Conservation (phyloP, 2,113 vertebrate genomes). For the Amphilophus citrinellus region DNA sequence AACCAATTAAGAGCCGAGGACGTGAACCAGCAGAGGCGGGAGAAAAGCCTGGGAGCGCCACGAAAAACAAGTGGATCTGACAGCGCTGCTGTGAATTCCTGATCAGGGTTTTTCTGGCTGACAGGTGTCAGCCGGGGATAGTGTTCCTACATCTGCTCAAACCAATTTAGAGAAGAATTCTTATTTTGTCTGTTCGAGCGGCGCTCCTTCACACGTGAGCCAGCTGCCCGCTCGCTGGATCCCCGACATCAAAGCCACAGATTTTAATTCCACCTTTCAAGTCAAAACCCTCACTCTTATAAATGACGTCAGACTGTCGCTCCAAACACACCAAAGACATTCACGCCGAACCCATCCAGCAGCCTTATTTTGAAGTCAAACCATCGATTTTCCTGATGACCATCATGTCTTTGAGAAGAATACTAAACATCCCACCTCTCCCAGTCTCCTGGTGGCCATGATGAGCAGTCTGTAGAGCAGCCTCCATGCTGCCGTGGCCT, state of each 20-base stretch:
- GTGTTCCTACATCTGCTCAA: slow-evolving; percentile 38
- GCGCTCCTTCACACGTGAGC: not conserved
- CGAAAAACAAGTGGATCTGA: slow-evolving; percentile 39
- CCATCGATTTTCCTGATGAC: not conserved
- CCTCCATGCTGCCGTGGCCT: slow-evolving; percentile 79
- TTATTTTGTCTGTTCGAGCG: slow-evolving; percentile 6
- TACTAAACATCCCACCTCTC: not conserved
- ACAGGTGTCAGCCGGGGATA: slow-evolving; percentile 58
- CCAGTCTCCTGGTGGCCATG: slow-evolving; percentile 66
- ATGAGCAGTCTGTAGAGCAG: slow-evolving; percentile 83
- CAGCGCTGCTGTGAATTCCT: slow-evolving; percentile 38
- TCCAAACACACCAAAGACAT: not conserved
- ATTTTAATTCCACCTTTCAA: not conserved
- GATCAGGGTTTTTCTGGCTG: slow-evolving; percentile 37
- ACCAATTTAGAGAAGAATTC: slow-evolving; percentile 29
- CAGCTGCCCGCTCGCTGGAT: not conserved
- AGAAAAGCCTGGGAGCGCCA: slow-evolving; percentile 29
- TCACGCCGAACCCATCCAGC: not conserved
- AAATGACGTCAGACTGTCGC: not conserved
- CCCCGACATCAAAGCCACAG: not conserved
- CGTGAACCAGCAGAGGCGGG: slow-evolving; percentile 53
- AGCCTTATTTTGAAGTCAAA: not conserved
- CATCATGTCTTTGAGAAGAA: not conserved
- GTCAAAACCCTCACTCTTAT: not conserved
- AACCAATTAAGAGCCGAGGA: slow-evolving; percentile 74